Conservation (phyloP, 2,113 vertebrate species). For the Atractosteus spatula region DNA sequence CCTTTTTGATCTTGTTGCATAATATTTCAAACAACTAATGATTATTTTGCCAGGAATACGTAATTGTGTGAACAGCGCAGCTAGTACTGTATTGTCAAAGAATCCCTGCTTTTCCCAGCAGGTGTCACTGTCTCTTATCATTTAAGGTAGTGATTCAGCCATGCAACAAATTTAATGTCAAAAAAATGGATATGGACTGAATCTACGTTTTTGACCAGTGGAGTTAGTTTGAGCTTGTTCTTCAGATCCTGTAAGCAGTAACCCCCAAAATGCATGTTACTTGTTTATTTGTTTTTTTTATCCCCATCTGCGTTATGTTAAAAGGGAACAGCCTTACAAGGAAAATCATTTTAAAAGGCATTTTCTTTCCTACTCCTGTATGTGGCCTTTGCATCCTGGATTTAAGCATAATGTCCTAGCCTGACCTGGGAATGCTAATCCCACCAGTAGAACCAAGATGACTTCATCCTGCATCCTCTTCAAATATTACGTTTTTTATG, state of each 20-base stretch:
- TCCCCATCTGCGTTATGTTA: no score
- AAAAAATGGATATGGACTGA: conserved; percentile 5
- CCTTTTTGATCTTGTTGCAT: no score
- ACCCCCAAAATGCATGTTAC: no score
- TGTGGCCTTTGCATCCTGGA: conserved; percentile 1
- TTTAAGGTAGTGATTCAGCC: background rate
- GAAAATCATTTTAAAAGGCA: no score
- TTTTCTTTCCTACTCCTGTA: background rate
- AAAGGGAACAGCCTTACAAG: no score
- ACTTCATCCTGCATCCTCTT: conserved; percentile 2
- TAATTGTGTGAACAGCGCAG: no score
- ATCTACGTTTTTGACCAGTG: no score
- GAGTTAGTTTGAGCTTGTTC: no score
- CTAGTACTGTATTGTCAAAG: background rate
- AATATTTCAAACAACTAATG: no score
- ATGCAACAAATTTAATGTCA: conserved; percentile 29
- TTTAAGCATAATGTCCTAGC: background rate
- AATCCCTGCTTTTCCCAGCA: conserved; percentile 9
- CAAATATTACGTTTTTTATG: conserved; percentile 8
- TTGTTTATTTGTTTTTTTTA: no score
- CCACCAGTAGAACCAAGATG: background rate
- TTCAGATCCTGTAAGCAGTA: no score
- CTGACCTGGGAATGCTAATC: background rate
- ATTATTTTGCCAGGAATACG: no score
- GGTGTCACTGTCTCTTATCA: conserved; percentile 1